Base-by-base conservation (phyloP, 2,797 vertebrate genomes). In the Falco columbarius region DNA sequence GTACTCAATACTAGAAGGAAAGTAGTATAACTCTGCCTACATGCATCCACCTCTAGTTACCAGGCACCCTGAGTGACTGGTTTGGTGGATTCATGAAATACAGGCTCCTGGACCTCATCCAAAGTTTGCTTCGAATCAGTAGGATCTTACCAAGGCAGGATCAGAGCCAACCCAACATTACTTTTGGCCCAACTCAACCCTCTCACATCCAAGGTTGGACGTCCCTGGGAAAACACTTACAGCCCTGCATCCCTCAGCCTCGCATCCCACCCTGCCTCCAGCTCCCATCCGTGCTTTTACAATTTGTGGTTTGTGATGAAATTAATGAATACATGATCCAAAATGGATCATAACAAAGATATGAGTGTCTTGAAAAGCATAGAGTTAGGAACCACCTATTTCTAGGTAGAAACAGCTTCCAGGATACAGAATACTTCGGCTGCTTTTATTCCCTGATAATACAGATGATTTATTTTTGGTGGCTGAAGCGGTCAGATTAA, bases 101-200 rank as follows among this genome's bases (percentile, higher is more conserved):
- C 6, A 34, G 36, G 27, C 49, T 89, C 22, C 30, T 1, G 2
- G 22, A n/a, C 26, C 26, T 42, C 61, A 82, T 15, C 49, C 46
- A 10, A 44, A 47, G 17, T 23, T 44, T 32, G 23, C 29, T 87
- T 58, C 2, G 5, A 76, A 15, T 27, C 49, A 7, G 7, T 6
- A 51, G 51, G 29, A 7, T 27, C n/a, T 58, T 6, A 47, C 9
- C 0, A 4, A 66, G 27, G 21, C 2, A 2, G 10, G 14, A 20
- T 65, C 67, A 55, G 36, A 38, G 7, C 14, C 55, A 20, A 27
- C 12, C 1, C 3, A 0, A 46, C 20, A 23, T 7, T 34, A 15
- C 18, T 59, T 59, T 46, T 30, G 19, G 14, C 18, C 32, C 52
- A 19, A 15, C 32, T 47, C 52, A 13, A 5, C 56, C 14, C 22